Conservation (phyloP, 2,888 invertebrate species). For the Phaedon cochleariae region DNA sequence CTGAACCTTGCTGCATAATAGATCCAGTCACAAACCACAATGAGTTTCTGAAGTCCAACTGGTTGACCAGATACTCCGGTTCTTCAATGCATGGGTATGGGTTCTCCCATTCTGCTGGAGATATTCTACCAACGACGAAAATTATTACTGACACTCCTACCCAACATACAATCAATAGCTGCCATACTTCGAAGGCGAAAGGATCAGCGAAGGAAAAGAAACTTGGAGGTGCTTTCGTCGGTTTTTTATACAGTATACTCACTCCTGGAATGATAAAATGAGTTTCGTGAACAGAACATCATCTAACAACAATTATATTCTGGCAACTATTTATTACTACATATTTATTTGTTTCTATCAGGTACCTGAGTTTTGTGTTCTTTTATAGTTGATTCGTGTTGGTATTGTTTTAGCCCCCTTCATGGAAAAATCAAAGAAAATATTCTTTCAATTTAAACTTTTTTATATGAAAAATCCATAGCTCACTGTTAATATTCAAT, state of each 20-base stretch:
- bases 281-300: no score
- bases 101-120: conserved; percentile 74
- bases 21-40: conserved; percentile 74
- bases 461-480: no score
- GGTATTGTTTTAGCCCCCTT: no score
- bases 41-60: conserved; percentile 69
- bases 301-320: no score
- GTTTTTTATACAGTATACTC: conserved; percentile 73
- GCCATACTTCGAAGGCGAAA: conserved; percentile 82
- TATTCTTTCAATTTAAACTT: no score
- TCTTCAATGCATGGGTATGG: conserved; percentile 69
- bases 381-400: no score
- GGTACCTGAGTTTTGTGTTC: no score
- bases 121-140: conserved; percentile 69
- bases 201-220: conserved; percentile 78
- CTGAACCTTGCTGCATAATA: conserved; percentile 72
- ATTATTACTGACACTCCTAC: conserved; percentile 71
- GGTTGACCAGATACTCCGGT: conserved; percentile 71
- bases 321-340: no score
- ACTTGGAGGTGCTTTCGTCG: conserved; percentile 70
- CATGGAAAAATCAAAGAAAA: no score
- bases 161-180: conserved; percentile 72
- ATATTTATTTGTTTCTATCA: no score
- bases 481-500: no score
- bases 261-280: conserved; percentile 63